Percentiles rank a stretch among this genome's conserved stretches.
phyloP scores from a whole-genome alignment of 2,113 vertebrate species.

The Cephalopterus ornatus region DNA sequence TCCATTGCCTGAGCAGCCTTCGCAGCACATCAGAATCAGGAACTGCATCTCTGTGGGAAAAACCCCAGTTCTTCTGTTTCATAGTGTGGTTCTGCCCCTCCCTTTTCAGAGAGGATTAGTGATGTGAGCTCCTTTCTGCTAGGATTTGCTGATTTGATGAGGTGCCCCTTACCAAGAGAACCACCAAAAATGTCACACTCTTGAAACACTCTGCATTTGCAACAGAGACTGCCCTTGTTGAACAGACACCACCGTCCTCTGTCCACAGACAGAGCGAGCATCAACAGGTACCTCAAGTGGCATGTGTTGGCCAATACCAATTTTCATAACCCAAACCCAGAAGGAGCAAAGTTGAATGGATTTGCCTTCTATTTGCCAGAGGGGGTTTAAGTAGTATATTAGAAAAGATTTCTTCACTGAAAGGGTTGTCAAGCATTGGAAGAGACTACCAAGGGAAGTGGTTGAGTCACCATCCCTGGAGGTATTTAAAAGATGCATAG shows the following conservation, averaged over 20 bases:
- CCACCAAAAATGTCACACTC: background rate
- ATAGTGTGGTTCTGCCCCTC: background rate
- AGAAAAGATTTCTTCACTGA: background rate
- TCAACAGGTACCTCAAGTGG: background rate
- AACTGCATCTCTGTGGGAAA: background rate
- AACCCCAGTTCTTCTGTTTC: background rate
- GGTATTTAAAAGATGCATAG: background rate
- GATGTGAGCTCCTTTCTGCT: background rate
- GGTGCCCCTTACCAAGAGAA: background rate
- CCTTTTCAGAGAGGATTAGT: background rate
- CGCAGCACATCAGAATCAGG: background rate
- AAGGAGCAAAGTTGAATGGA: background rate
- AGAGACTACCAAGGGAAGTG: background rate
- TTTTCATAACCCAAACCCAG: background rate
- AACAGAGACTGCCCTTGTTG: background rate
- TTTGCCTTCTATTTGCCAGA: background rate
- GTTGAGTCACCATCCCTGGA: background rate
- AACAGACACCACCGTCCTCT: background rate
- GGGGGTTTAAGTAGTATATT: background rate
- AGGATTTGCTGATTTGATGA: background rate
- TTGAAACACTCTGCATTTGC: background rate
- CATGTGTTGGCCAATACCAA: background rate
- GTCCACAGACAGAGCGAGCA: background rate
- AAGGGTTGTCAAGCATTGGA: background rate
- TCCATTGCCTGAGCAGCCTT: background rate